phyloP scores from a whole-genome alignment of 2,888 invertebrate genomes.

The Leptinotarsa rubiginosa region DNA sequence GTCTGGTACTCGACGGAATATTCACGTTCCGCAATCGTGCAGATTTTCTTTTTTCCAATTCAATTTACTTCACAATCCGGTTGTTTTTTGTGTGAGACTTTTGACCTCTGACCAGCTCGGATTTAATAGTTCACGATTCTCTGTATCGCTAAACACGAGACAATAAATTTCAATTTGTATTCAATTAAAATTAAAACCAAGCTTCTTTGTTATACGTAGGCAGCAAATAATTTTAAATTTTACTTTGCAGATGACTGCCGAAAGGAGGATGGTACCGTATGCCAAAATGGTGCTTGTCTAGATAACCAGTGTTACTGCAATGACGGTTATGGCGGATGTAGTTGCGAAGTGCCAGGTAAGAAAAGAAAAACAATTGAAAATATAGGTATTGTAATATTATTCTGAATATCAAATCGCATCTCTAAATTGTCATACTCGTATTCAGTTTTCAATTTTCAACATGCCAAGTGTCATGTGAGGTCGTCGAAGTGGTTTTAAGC shows the following conservation, averaged over 20 bases:
- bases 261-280: slow-evolving; percentile 89
- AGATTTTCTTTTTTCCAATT: slow-evolving; percentile 46
- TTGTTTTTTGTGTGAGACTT: slow-evolving; percentile 28
- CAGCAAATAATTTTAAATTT: slow-evolving; percentile 6
- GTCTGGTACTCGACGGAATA: slow-evolving; percentile 27
- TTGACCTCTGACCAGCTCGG: slow-evolving; percentile 37
- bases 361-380: background rate
- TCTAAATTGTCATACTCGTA: no score
- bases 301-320: slow-evolving; percentile 95
- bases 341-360: slow-evolving; percentile 91
- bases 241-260: slow-evolving; percentile 85
- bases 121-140: slow-evolving; percentile 42
- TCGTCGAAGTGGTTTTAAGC: no score
- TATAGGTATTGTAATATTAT: background rate
- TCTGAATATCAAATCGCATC: no score
- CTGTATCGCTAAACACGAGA: slow-evolving; percentile 39
- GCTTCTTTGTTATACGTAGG: slow-evolving; percentile 15
- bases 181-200: slow-evolving; percentile 25
- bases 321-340: slow-evolving; percentile 94
- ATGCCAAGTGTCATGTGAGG: no score
- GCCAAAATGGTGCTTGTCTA: slow-evolving; percentile 93
- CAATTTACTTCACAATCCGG: slow-evolving; percentile 47
- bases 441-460: no score
- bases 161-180: slow-evolving; percentile 38
- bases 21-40: slow-evolving; percentile 53